Base-by-base conservation (phyloP, 2,113 vertebrate species). In the Grammomys dolichurus region DNA sequence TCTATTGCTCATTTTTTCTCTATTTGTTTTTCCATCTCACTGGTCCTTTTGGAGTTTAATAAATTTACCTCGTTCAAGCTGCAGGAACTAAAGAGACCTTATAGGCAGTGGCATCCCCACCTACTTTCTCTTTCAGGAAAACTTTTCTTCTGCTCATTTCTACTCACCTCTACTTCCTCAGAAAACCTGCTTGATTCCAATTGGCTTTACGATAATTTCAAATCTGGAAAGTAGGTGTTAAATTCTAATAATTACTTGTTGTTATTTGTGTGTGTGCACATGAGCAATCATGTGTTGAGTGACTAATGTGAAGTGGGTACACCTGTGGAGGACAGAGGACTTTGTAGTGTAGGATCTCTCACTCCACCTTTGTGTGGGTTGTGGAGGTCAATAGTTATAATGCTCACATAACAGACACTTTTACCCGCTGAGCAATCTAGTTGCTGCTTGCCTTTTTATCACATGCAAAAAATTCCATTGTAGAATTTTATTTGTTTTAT, bases 1-100 rank as follows among this genome's bases (percentile, higher is more conserved):
- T 54, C 72, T 69, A 46, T 28, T 92, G 24, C 12, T 70, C 36
- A 69, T 77, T 87, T 75, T n/a, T 82, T 81, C 94, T 81, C 87
- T 77, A 36, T 91, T 89, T 89, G 40, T 22, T 88, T 78, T 58
- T 69, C 26, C 24, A 96, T 9, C 36, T 90, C 67, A 51, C 54
- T 9, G 40, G 70, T n/a, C 65, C 58, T 72, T 85, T 93, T 1
- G 17, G 63, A 46, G 36, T 84, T 92, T 80, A 65, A 87, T 78
- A 97, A 81, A 60, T 65, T 40, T 51, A 75, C 46, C 60, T 67
- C 2, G 0, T 40, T 77, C 73, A 93, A 91, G 17, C 33, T 72
- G 5, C 72, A 43, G 5, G 63, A 11, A 72, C 17, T 51, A 63
- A 72, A 89, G n/a, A 91, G 36, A 48, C 0, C 3, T 46, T 26